These are phyloP conservation scores for Germaria angustata DNA, from an alignment of 2,888 invertebrate genomes.

Conservation along the genomic window DNA sequence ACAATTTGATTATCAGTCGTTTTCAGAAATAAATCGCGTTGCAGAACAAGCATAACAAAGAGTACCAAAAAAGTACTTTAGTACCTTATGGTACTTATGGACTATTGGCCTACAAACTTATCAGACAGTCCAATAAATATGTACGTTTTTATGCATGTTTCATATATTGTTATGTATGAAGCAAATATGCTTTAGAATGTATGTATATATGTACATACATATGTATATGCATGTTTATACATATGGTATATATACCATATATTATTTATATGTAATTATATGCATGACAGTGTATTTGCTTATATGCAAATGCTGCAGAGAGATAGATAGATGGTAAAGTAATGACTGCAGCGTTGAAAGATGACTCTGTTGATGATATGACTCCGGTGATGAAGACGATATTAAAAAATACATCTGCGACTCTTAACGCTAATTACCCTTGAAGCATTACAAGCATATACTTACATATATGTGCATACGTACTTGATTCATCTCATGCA, in stretches of 20 bases:
- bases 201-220: background rate
- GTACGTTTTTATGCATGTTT: too few relatives aligned
- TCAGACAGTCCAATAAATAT: background rate
- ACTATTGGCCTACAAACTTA: too few relatives aligned
- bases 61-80: too few relatives aligned
- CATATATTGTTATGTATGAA: background rate
- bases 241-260: too few relatives aligned
- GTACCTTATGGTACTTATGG: too few relatives aligned
- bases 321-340: background rate
- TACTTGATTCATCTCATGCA: background rate
- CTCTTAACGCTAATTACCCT: slow-evolving; percentile 50
- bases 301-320: background rate
- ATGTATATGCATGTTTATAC: background rate
- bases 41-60: too few relatives aligned
- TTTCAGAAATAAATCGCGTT: too few relatives aligned
- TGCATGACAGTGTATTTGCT: too few relatives aligned
- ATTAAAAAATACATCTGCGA: slow-evolving; percentile 18
- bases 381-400: background rate
- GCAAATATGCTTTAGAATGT: background rate
- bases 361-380: slow-evolving; percentile 6
- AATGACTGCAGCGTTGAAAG: slow-evolving; percentile 8
- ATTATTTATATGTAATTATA: too few relatives aligned
- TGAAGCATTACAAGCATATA: slow-evolving; percentile 39
- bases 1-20: too few relatives aligned
- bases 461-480: background rate